Base-by-base conservation (phyloP, 92 coral and sea anemone genomes). In the Diadumene lineata region DNA sequence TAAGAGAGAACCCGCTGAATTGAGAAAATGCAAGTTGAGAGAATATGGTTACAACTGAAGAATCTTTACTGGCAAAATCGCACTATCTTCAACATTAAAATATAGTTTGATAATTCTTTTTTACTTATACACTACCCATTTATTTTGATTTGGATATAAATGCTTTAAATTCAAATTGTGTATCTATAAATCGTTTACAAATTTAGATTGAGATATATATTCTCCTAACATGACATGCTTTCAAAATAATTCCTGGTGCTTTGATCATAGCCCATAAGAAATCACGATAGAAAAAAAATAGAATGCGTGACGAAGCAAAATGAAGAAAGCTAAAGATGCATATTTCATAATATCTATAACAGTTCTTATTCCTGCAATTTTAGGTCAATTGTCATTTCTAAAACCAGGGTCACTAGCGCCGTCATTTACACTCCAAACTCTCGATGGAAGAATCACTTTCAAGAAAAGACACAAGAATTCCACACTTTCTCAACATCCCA, bases 391-490 rank as follows among this genome's bases (percentile, higher is more conserved):
- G 72, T 89, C 94, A 19, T 48, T 69, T 16, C 92, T 88, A 51
- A 78, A 79, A 31, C 97, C 98, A 0, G 91, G 96, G 11, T 88
- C 86, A 58, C 11, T 82, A 0, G 98, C 98, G 8, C 97, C 97
- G 17, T 93, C 98, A n/a, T 94, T 94, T 81, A 74, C 89, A 21
- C 83, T 92, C 3, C 98, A 89, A 79, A 92, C 98, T 17, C 69
- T 92, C n/a, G 66, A 81, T 62, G 98, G 97, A 50, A 77, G 97
- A 72, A 79, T 94, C 55, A 80, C 90, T 62, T 94, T 86, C 80
- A 82, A 75, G 76, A 85, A 72, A 64, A 78, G 77, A 48, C 66
- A 83, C 26, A 48, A 64, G 27, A 83, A 66, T 50, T 62, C 87
- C 43, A 77, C 60, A 66, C 69, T 55, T 68, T 84, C 93, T 58